phyloP scores from a whole-genome alignment of 2,888 invertebrate genomes.

The Kuschelorhynchus macadamiae region DNA sequence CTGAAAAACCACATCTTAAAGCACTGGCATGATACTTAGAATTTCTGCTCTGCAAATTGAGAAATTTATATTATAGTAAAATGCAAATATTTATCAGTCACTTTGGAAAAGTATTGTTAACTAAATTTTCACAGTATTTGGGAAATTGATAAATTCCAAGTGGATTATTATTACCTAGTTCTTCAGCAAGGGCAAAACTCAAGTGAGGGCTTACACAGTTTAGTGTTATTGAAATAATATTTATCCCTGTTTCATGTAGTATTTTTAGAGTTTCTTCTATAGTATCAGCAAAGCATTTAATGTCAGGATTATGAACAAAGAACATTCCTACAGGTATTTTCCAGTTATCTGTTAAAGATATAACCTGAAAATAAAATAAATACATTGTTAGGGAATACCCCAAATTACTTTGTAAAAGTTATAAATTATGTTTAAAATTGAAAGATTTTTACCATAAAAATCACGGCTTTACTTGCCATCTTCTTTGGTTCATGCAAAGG shows the following conservation, averaged over 20 bases:
- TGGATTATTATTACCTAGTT: slow-evolving; percentile 36
- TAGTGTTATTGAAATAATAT: slow-evolving; percentile 35
- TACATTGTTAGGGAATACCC: not conserved
- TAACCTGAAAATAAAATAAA: slow-evolving; percentile 22
- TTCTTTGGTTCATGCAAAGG: slow-evolving; percentile 17
- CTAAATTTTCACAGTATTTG: too few relatives aligned
- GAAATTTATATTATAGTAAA: too few relatives aligned
- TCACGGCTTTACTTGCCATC: slow-evolving; percentile 39
- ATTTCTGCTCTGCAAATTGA: too few relatives aligned
- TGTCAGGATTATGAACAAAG: slow-evolving; percentile 36
- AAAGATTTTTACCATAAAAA: slow-evolving; percentile 34
- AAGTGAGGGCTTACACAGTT: slow-evolving; percentile 26
- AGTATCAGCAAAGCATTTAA: slow-evolving; percentile 35
- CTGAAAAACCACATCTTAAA: too few relatives aligned
- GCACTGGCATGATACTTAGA: too few relatives aligned
- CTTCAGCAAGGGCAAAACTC: slow-evolving; percentile 31
- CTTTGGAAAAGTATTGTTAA: too few relatives aligned
- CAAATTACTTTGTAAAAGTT: not conserved
- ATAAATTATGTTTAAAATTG: too few relatives aligned
- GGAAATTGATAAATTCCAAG: too few relatives aligned
- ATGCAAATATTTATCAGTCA: too few relatives aligned
- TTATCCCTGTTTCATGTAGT: slow-evolving; percentile 21
- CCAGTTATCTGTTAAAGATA: slow-evolving; percentile 40
- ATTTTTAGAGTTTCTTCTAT: slow-evolving; percentile 25
- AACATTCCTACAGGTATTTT: slow-evolving; percentile 38